These are phyloP conservation scores for Cherax destructor DNA, from an alignment of 1,140 invertebrate genomes.

Conservation along the genomic window DNA sequence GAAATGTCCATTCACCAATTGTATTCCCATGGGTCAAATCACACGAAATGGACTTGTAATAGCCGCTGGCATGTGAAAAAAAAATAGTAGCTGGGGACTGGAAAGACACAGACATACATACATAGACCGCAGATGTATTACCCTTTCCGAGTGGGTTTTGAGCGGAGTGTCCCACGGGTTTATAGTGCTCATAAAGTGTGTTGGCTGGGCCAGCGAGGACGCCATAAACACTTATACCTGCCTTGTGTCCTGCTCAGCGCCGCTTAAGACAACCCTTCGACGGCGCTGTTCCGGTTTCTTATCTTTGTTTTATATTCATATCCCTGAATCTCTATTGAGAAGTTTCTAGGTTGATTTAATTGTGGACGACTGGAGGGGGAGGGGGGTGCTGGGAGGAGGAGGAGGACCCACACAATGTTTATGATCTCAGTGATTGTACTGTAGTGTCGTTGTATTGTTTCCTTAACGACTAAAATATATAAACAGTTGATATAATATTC, in stretches of 20 bases:
- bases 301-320: neutral
- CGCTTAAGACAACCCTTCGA: neutral
- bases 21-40: constrained; percentile 17
- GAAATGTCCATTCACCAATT: constrained; percentile 18
- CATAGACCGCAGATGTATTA: constrained; percentile 39
- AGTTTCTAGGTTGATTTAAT: no score
- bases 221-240: constrained; percentile 51
- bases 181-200: constrained; percentile 49
- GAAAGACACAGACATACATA: neutral
- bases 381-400: no score
- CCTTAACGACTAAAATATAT: no score
- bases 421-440: no score
- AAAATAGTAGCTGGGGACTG: neutral
- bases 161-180: constrained; percentile 42
- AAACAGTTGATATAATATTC: no score
- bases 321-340: no score
- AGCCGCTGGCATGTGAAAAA: constrained; percentile 25
- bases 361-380: no score
- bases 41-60: constrained; percentile 43
- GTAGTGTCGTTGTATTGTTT: neutral
- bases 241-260: constrained; percentile 17
- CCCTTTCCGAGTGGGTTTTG: constrained; percentile 50
- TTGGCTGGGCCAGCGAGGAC: constrained; percentile 16
- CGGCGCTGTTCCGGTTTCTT: neutral
- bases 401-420: no score